Percentiles rank a stretch among this genome's conserved stretches.
Conservation (phyloP, 2,797 vertebrate species). For the Sebastes diploproa region DNA sequence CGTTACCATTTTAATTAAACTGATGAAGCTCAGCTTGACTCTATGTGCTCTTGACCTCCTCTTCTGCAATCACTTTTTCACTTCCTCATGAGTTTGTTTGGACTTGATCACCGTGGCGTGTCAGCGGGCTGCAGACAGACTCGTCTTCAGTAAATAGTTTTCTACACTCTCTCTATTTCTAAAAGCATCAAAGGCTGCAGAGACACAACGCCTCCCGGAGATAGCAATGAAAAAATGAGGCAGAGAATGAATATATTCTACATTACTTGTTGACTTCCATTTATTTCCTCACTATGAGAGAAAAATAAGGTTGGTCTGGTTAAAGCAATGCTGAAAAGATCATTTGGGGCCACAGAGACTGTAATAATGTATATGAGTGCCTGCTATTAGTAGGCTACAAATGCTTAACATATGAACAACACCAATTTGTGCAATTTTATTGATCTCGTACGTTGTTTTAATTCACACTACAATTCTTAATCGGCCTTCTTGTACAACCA, state of each 20-base stretch:
- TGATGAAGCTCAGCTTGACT: constrained; percentile 27
- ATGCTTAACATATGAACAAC: not conserved
- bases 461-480: not conserved
- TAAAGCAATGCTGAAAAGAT: not conserved
- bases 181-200: constrained; percentile 19
- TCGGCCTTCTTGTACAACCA: too few relatives aligned
- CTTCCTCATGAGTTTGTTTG: constrained; percentile 21
- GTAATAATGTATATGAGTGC: not conserved
- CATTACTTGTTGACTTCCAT: not conserved
- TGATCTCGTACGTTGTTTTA: not conserved
- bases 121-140: constrained; percentile 1
- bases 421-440: not conserved
- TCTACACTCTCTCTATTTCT: not conserved
- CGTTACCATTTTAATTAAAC: constrained; percentile 39
- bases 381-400: not conserved
- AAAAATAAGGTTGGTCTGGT: not conserved
- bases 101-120: not conserved
- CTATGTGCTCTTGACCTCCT: constrained; percentile 4
- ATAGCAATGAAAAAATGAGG: not conserved
- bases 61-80: constrained; percentile 4
- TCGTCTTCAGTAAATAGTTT: not conserved
- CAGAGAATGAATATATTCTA: not conserved
- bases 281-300: not conserved
- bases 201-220: not conserved
- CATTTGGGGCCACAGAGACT: not conserved